Percentiles rank a stretch among this genome's conserved stretches.
Evolutionary conservation across 2,113 vertebrate species (phyloP).

Genomic region (Onychostruthus taczanowskii): DNA sequence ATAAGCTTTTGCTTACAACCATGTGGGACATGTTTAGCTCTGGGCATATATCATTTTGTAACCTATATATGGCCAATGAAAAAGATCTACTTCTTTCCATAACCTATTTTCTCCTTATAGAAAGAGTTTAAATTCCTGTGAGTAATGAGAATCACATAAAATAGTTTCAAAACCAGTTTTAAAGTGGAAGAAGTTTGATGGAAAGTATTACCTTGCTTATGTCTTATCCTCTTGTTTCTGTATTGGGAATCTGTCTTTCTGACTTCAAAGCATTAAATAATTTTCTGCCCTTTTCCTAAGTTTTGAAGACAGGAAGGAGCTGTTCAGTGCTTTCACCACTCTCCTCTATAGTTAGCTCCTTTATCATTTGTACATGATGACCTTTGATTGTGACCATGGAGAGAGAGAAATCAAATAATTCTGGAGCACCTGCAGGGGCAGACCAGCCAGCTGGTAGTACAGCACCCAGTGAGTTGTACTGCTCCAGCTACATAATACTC

Average conservation of each 20-base stretch:
- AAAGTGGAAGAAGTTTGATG: neutral
- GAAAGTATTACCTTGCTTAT: neutral
- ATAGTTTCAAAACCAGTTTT: constrained; percentile 10
- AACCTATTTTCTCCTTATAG: constrained; percentile 31
- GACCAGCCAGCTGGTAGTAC: neutral
- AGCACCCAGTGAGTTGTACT: neutral
- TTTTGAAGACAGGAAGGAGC: neutral
- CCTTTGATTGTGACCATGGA: neutral
- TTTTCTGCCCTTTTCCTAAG: neutral
- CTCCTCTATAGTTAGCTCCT: neutral
- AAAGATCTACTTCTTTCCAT: constrained; percentile 15
- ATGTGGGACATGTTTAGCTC: constrained; percentile 34
- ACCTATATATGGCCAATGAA: constrained; percentile 37
- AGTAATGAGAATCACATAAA: neutral
- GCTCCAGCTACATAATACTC: neutral
- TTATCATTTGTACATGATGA: neutral
- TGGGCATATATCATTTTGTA: constrained; percentile 35
- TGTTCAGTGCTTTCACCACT: neutral
- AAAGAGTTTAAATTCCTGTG: neutral
- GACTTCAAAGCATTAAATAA: neutral
- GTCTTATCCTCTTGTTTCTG: neutral
- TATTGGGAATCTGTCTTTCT: neutral
- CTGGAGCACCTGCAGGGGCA: neutral
- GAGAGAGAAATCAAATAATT: neutral
- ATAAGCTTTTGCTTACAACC: constrained; percentile 27